phyloP scores from a whole-genome alignment of 1,140 invertebrate species.

The Tyrophagus putrescentiae region DNA sequence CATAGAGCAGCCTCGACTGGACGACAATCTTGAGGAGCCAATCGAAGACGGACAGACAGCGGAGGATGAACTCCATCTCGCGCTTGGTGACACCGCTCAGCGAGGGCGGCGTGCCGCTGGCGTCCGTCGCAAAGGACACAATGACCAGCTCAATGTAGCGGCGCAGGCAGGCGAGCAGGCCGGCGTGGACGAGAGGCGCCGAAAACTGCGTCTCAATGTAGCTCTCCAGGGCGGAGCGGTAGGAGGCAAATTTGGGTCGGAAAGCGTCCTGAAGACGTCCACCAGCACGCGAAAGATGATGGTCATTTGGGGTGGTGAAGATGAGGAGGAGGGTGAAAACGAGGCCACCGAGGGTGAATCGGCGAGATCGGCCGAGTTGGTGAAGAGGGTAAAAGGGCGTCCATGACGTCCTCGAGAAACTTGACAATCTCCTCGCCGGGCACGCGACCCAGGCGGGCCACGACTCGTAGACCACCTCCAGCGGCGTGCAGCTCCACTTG shows the following conservation, averaged over 20 bases:
- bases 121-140: conserved; percentile 34
- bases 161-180: conserved; percentile 67
- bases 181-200: conserved; percentile 84
- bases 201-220: conserved; percentile 91
- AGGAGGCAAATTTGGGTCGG: conserved; percentile 88
- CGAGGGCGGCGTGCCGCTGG: conserved; percentile 31
- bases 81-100: background rate
- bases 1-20: conserved; percentile 71
- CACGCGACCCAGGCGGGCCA: conserved; percentile 59
- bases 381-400: conserved; percentile 82
- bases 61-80: conserved; percentile 70
- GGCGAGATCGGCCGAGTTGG: conserved; percentile 77
- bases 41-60: conserved; percentile 75
- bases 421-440: conserved; percentile 86
- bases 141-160: conserved; percentile 74
- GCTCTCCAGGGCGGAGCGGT: conserved; percentile 82
- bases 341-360: conserved; percentile 48
- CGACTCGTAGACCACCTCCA: conserved; percentile 64
- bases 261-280: conserved; percentile 76
- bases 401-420: conserved; percentile 86
- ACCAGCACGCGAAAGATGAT: conserved; percentile 59
- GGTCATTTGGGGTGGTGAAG: background rate
- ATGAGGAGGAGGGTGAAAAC: no score
- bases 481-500: conserved; percentile 64
- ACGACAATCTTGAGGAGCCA: conserved; percentile 92